Base-by-base conservation (phyloP, 2,797 vertebrate genomes). In the Pipistrellus pipistrellus region DNA sequence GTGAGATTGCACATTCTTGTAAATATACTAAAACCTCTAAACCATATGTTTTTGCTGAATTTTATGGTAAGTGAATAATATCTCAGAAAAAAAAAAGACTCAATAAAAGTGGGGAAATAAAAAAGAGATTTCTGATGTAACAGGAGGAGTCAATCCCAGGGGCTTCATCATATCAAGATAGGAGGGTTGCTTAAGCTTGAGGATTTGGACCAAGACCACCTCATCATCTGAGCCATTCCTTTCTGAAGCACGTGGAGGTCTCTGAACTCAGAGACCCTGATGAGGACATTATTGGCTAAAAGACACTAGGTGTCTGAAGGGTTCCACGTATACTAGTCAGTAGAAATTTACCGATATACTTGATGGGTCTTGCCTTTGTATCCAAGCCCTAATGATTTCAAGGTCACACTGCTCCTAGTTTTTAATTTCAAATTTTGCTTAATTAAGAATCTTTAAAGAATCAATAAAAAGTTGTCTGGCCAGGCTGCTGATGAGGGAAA, bases 391-490 rank as follows among this genome's bases (percentile, higher is more conserved):
- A 21, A 51, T 94, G 72, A 91, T 86, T 48, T 88, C 82, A 95
- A 94, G 78, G 85, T 96, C 68, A 92, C 5, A 53, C 10, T 59
- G 21, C 10, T 82, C 27, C 73, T 75, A 14, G 21, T 69, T 93
- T 92, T 96, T 75, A 90, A 87, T 88, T 95, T 88, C 75, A 93
- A 48, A 92, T 87, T 94, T 94, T 57, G 11, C 66, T 96, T 94
- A 90, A 89, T 90, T 73, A 94, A 94, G 72, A 89, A 62, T 21
- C 30, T 95, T 95, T 83, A 95, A 46, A 91, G 53, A 82, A 81
- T 96, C 83, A 91, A 59, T 88, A 86, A 84, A 85, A 93, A 95
- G 62, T 71, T 3, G 27, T 87, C 53, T 62, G 75, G 21, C 44
- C 41, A 85, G 69, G 38, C 9, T 93, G 73, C 32, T 88, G n/a